phyloP scores from a whole-genome alignment of 1,140 invertebrate species.

The Chironomus striatipennis region DNA sequence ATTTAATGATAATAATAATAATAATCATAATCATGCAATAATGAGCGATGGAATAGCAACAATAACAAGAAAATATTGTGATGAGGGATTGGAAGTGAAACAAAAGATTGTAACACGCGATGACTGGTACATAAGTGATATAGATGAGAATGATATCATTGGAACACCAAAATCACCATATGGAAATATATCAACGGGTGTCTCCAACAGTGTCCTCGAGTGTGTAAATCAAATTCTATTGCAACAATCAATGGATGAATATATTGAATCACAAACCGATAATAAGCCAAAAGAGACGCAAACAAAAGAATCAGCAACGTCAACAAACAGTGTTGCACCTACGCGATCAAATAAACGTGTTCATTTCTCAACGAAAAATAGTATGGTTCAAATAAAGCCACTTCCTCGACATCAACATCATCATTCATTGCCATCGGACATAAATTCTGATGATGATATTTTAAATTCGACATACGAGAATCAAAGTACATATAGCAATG shows the following conservation, averaged over 20 bases:
- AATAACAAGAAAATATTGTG: conserved; percentile 29
- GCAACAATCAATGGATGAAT: conserved; percentile 37
- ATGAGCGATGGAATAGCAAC: too few relatives aligned
- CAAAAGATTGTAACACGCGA: conserved; percentile 45
- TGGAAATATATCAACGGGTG: conserved; percentile 36
- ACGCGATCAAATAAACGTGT: conserved; percentile 34
- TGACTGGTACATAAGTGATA: conserved; percentile 55
- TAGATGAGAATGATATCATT: conserved; percentile 41
- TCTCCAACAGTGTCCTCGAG: conserved; percentile 57
- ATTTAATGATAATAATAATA: conserved; percentile 24
- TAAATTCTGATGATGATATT: background rate
- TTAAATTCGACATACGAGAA: conserved; percentile 27
- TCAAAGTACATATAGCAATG: conserved; percentile 46
- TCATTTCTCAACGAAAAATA: conserved; percentile 39
- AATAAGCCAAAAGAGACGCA: conserved; percentile 29
- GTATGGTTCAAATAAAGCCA: conserved; percentile 37
- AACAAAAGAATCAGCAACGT: conserved; percentile 28
- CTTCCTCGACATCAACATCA: conserved; percentile 26
- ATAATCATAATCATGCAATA: background rate
- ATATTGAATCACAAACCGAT: conserved; percentile 17
- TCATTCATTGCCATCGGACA: conserved; percentile 29
- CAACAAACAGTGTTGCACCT: background rate
- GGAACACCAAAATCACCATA: conserved; percentile 38
- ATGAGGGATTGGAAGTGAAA: conserved; percentile 35
- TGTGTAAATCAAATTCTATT: conserved; percentile 53